Conservation (phyloP, 2,113 vertebrate genomes). For the Scortum barcoo region DNA sequence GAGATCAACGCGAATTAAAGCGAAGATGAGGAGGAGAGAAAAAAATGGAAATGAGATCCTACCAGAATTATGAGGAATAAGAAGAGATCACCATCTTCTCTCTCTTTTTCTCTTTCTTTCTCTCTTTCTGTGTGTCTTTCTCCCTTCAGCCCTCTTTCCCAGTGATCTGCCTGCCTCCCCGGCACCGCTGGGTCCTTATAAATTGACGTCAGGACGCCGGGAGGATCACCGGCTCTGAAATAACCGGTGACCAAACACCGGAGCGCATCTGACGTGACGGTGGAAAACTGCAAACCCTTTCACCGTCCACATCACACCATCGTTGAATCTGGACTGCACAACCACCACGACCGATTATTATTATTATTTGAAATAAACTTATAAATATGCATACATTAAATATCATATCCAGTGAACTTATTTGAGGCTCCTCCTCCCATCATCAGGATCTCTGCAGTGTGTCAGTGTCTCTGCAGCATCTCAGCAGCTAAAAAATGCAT, state of each 20-base stretch:
- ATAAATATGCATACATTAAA: neutral
- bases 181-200: constrained; percentile 66
- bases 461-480: neutral
- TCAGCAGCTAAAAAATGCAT: neutral
- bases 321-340: neutral
- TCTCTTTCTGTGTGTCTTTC: too few relatives aligned
- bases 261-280: constrained; percentile 62
- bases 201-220: constrained; percentile 78
- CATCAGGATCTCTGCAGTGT: neutral
- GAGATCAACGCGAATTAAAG: neutral
- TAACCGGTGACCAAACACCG: constrained; percentile 75
- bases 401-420: neutral
- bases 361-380: too few relatives aligned
- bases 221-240: constrained; percentile 74
- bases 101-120: neutral
- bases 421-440: neutral
- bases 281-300: constrained; percentile 53
- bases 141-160: constrained; percentile 26
- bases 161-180: constrained; percentile 48
- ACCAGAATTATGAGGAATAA: constrained; percentile 56
- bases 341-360: too few relatives aligned
- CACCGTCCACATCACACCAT: neutral
- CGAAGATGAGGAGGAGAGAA: neutral
- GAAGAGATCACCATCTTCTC: constrained; percentile 51
- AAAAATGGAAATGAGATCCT: constrained; percentile 14